These are phyloP conservation scores for Chelidonichthys spinosus DNA, from an alignment of 2,797 vertebrate genomes.

Conservation along the genomic window DNA sequence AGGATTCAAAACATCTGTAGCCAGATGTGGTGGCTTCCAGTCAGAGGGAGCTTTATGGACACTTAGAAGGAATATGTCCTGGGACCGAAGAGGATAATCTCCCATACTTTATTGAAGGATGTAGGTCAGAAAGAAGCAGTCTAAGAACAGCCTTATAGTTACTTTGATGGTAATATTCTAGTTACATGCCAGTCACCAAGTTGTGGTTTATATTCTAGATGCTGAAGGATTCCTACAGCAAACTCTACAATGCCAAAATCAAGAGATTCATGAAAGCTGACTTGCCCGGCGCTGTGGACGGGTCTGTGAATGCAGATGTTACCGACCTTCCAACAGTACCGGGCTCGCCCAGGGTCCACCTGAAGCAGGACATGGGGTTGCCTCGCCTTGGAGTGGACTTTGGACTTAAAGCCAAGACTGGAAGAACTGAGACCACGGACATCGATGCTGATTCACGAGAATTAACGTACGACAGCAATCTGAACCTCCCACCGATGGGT, in stretches of 20 bases:
- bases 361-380: constrained; percentile 45
- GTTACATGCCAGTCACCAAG: constrained; percentile 8
- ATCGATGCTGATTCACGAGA: constrained; percentile 22
- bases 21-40: too few species aligned
- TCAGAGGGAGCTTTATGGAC: too few species aligned
- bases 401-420: constrained; percentile 59
- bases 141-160: not conserved
- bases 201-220: constrained; percentile 75
- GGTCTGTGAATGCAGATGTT: constrained; percentile 4
- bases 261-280: constrained; percentile 78
- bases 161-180: not conserved
- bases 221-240: constrained; percentile 82
- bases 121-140: too few species aligned
- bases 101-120: too few species aligned
- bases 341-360: constrained; percentile 44
- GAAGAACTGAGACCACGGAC: constrained; percentile 4
- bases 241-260: constrained; percentile 83
- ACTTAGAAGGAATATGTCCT: too few species aligned
- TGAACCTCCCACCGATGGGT: constrained; percentile 70
- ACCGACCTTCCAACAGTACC: constrained; percentile 22
- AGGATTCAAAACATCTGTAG: too few species aligned
- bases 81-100: too few species aligned
- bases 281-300: constrained; percentile 3
- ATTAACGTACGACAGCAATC: constrained; percentile 47
- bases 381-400: constrained; percentile 74